Base-by-base conservation (phyloP, 1,140 invertebrate genomes). In the Radopholus similis region DNA sequence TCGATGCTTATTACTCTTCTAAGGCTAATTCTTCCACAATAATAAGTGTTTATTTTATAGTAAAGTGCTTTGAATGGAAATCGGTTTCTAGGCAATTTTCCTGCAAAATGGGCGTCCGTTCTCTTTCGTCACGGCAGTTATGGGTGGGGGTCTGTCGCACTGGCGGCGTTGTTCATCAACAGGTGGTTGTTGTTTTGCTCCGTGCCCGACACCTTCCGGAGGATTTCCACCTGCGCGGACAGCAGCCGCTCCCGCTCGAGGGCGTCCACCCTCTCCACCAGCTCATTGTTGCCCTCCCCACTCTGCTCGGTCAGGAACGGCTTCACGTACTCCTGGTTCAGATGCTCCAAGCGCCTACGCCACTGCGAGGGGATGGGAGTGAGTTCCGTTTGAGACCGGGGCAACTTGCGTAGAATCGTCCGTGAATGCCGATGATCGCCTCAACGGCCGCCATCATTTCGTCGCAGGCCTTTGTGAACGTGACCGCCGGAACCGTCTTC, bases 401-500 rank as follows among this genome's bases (percentile, higher is more conserved):
- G 21, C 34, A 8, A 68, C 34, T 67, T 70, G 73, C 69, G 54
- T 53, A 71, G 57, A 63, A 54, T 54, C 58, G 47, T 28, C 69
- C 69, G 34, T 67, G 70, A 23, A 71, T 73, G 13, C 69, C 69
- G 6, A 55, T 62, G 49, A 71, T 71, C n/a, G 73, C 69, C 42
- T 71, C 69, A 62, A 71, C 73, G n/a, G 68, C 69, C 15, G 69
- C 69, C 58, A 71, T 67, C 69, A 65, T 68, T 26, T 71, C 69
- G 15, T 71, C 69, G 30, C 32, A 18, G 4, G 70, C 55, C 68
- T 70, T 75, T 15, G 69, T 60, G 11, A 68, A 34, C 28, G 73
- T 28, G 2, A 72, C 28, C 35, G 71, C 21, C 51, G 60, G 71
- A 59, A 75, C 37, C 58, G 74, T 40, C 38, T 34, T 47, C 44